phyloP scores from a whole-genome alignment of 2,113 vertebrate genomes.

The Patagioenas fasciata region DNA sequence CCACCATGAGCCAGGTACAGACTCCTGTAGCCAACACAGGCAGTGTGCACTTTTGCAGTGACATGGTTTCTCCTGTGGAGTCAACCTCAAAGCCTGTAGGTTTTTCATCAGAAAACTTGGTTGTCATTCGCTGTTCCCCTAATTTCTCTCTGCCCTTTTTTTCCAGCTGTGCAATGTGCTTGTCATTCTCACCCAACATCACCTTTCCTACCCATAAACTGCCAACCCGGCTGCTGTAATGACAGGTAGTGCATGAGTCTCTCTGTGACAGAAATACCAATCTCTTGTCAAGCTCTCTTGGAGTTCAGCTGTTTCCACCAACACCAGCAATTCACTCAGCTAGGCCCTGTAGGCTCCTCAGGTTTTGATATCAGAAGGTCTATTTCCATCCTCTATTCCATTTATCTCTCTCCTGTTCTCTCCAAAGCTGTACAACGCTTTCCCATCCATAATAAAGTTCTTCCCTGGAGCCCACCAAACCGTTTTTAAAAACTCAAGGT shows the following conservation, averaged over 20 bases:
- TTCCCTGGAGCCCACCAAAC: slow-evolving; percentile 78
- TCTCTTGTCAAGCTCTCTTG: neutral
- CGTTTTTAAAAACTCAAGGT: slow-evolving; percentile 7
- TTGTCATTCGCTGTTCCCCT: too few relatives aligned
- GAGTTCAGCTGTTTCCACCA: neutral
- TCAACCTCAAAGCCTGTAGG: too few relatives aligned
- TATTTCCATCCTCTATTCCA: neutral
- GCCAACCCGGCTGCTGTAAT: too few relatives aligned
- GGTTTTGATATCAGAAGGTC: neutral
- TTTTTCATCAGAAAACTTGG: neutral
- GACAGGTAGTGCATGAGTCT: neutral
- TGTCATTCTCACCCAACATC: rapidly evolving
- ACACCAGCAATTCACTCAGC: neutral
- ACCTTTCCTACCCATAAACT: neutral
- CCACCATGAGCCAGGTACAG: slow-evolving; percentile 47
- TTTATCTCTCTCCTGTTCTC: neutral
- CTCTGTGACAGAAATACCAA: neutral
- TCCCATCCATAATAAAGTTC: slow-evolving; percentile 74
- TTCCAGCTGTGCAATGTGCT: neutral
- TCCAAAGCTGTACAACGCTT: slow-evolving; percentile 71
- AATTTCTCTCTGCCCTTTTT: neutral
- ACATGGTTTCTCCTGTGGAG: too few relatives aligned
- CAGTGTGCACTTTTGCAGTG: too few relatives aligned
- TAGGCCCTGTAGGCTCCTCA: neutral
- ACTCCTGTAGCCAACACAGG: too few relatives aligned